A percentile compares a stretch with the other conserved stretches of the same genome.
These are phyloP conservation scores for Uloborus diversus DNA, from an alignment of 1,140 invertebrate species.

Conservation along the genomic window DNA sequence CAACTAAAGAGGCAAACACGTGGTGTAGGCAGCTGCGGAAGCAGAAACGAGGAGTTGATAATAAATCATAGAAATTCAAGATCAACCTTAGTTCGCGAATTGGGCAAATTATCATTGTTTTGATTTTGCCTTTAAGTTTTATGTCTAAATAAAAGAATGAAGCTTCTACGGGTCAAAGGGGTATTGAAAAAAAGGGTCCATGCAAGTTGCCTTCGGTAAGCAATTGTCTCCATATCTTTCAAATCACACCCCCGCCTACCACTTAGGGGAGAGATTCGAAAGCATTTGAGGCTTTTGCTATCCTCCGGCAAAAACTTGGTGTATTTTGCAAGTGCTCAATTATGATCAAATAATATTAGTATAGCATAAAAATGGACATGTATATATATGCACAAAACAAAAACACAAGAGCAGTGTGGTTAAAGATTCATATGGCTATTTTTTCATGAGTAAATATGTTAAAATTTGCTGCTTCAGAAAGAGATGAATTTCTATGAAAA, in stretches of 20 bases:
- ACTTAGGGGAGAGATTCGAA: constrained; percentile 15
- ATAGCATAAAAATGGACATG: background rate
- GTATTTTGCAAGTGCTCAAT: constrained; percentile 15
- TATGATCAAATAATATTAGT: constrained; percentile 12
- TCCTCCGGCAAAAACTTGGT: background rate
- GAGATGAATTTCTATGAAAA: too few relatives aligned
- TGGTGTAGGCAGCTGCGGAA: constrained; percentile 50
- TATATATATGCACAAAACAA: too few relatives aligned
- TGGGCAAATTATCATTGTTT: background rate
- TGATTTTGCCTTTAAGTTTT: background rate
- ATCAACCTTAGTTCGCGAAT: too few relatives aligned
- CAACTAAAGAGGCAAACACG: constrained; percentile 43
- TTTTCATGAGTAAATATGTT: too few relatives aligned
- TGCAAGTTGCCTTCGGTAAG: constrained; percentile 13
- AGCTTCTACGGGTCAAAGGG: constrained; percentile 41
- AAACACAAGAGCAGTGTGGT: too few relatives aligned
- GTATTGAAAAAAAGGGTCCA: constrained; percentile 15
- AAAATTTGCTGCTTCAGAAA: too few relatives aligned
- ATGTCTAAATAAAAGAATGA: constrained; percentile 37
- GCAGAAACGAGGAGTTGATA: constrained; percentile 49
- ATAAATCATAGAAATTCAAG: constrained; percentile 16
- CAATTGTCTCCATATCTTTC: background rate
- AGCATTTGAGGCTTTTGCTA: background rate
- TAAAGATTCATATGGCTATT: too few relatives aligned
- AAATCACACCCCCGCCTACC: constrained; percentile 32